Percentiles rank a stretch among this genome's conserved stretches.
Conservation (phyloP, 2,113 vertebrate genomes). For the Pampusana beccarii region DNA sequence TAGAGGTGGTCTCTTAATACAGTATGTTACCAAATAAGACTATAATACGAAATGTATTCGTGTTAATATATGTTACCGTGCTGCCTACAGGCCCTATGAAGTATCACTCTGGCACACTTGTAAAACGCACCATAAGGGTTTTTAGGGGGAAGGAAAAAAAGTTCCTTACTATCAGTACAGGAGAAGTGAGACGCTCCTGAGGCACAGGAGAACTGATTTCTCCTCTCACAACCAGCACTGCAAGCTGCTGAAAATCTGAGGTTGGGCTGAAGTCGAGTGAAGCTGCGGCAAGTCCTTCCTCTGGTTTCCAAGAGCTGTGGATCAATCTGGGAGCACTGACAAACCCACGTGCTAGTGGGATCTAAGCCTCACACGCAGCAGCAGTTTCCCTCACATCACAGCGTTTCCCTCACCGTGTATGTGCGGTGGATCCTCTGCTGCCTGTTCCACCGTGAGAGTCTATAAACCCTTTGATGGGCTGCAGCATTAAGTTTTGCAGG, state of each 20-base stretch:
- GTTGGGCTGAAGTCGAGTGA: neutral
- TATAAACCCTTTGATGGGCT: neutral
- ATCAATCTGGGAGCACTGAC: neutral
- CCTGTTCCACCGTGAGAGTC: neutral
- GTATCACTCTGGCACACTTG: neutral
- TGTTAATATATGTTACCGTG: neutral
- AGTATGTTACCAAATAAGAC: neutral
- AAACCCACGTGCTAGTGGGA: neutral
- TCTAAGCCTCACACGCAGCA: neutral
- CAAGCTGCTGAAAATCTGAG: neutral
- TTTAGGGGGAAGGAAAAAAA: neutral
- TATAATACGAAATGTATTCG: neutral
- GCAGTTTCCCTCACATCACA: neutral
- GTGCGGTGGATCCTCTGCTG: neutral
- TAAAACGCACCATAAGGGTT: neutral
- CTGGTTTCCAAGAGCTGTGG: neutral
- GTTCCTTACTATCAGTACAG: neutral
- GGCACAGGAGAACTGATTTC: neutral
- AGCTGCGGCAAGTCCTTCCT: neutral
- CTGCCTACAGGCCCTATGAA: neutral
- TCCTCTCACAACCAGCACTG: neutral
- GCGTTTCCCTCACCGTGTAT: neutral
- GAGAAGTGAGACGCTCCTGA: neutral
- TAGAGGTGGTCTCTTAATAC: neutral
- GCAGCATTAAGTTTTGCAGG: neutral